Evolutionary conservation across 2,888 invertebrate species (phyloP), one percentile per base, ranked within the genome.

Genomic region (Scaptomyza reducta): DNA sequence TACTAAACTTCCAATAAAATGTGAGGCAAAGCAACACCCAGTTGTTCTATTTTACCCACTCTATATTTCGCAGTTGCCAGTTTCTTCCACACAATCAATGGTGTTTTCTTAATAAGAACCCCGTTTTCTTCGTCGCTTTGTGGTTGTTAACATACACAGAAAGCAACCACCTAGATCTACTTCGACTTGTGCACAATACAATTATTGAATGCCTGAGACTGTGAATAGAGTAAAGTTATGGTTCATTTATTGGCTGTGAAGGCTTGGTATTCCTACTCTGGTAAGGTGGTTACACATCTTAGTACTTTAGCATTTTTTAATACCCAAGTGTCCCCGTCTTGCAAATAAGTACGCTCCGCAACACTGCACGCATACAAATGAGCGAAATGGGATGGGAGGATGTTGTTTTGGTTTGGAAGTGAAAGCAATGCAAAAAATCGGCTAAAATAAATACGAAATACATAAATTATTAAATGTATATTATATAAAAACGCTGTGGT

Each of bases 41-140:
- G 31, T 31, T 31, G 6, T 10, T 31, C 9, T 33, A 40, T 44
- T 29, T 31, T n/a, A 40, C 47, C 55, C 50, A 57, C 31, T 58
- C 69, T 44, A 50, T 63, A 54, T 60, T 68, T 74, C 61, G 41
- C 47, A 38, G 64, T 57, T 62, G 72, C 49, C 66, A 46, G 75
- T 84, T 84, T 80, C 83, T 86, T 86, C 86, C 86, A 86, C 81
- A 79, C 84, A 84, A 86, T 86, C 84, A 84, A 83, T 83, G 83
- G 86, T 86, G 84, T 83, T 86, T 84, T 84, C 86, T 83, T 86
- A 83, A 81, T 86, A 83, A 86, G 85, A 84, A 79, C 77, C 74
- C 68, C 69, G 50, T 67, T n/a, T 1, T n/a, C n/a, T n/a, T 6
- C 41, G 7, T 10, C 41, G 25, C 29, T 27, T 9, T 18, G 56